phyloP scores from a whole-genome alignment of 2,797 vertebrate genomes.

The Enteromius argenteus region DNA sequence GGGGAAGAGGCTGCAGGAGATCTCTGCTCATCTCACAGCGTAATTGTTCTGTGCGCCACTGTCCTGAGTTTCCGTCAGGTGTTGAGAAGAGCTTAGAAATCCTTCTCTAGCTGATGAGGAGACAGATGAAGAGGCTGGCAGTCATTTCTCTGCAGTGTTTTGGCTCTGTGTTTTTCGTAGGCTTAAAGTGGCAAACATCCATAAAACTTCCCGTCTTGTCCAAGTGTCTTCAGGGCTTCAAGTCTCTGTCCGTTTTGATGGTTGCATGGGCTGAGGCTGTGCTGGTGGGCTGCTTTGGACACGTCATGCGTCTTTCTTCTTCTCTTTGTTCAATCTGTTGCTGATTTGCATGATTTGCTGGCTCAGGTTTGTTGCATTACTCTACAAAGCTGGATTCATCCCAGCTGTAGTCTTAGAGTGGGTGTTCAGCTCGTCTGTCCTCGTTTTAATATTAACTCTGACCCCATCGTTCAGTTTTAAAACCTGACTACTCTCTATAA shows the following conservation, averaged over 20 bases:
- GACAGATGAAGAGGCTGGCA: not conserved
- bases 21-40: not conserved
- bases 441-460: slow-evolving; percentile 6
- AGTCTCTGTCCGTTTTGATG: not conserved
- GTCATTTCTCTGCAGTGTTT: not conserved
- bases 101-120: slow-evolving; percentile 25
- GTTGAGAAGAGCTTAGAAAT: slow-evolving; percentile 41
- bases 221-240: not conserved
- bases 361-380: slow-evolving; percentile 12
- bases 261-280: not conserved
- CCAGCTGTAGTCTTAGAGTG: slow-evolving; percentile 7
- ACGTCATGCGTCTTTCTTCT: not conserved
- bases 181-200: slow-evolving; percentile 2
- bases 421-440: slow-evolving; percentile 4
- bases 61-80: slow-evolving; percentile 11
- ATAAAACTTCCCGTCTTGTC: not conserved
- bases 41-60: not conserved
- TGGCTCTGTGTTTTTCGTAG: not conserved
- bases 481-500: not conserved
- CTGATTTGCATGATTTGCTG: slow-evolving; percentile 7
- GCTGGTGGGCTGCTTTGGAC: slow-evolving; percentile 10
- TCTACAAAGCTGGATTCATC: slow-evolving; percentile 32
- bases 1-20: slow-evolving; percentile 12
- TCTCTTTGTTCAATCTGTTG: slow-evolving; percentile 4
- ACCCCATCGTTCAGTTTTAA: not conserved